phyloP scores from a whole-genome alignment of 2,113 vertebrate genomes.

The Emberiza fucata region DNA sequence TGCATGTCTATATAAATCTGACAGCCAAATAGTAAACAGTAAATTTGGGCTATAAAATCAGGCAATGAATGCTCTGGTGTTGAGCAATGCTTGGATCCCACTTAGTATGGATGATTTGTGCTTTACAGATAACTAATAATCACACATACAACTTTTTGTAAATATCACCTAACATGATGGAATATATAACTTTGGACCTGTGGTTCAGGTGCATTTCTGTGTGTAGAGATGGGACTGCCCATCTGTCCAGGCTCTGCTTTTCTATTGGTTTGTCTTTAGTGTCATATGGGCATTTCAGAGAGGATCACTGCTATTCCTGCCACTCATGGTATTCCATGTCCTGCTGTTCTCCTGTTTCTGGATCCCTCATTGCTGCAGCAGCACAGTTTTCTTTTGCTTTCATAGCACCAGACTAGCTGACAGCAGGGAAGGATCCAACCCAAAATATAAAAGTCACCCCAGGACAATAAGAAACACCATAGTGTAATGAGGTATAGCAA shows the following conservation, averaged over 20 bases:
- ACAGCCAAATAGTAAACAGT: neutral
- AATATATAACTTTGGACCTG: too few relatives aligned
- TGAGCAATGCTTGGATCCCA: neutral
- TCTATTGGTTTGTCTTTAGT: neutral
- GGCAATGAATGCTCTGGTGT: neutral
- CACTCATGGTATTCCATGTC: neutral
- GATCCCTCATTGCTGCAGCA: neutral
- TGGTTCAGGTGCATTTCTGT: neutral
- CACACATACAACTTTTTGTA: neutral
- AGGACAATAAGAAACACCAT: neutral
- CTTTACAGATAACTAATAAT: neutral
- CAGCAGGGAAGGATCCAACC: neutral
- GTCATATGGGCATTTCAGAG: neutral
- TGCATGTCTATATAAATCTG: neutral
- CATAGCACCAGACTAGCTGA: neutral
- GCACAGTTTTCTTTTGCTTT: neutral
- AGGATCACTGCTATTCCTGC: neutral
- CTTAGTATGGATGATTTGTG: neutral
- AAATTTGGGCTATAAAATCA: neutral
- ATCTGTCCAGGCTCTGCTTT: neutral
- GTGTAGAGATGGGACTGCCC: neutral
- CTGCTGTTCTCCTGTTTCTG: neutral
- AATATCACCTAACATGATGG: accelerated
- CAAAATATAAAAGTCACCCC: neutral
- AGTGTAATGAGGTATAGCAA: neutral